Base-by-base conservation (phyloP, 2,113 vertebrate genomes). In the Channa argus region DNA sequence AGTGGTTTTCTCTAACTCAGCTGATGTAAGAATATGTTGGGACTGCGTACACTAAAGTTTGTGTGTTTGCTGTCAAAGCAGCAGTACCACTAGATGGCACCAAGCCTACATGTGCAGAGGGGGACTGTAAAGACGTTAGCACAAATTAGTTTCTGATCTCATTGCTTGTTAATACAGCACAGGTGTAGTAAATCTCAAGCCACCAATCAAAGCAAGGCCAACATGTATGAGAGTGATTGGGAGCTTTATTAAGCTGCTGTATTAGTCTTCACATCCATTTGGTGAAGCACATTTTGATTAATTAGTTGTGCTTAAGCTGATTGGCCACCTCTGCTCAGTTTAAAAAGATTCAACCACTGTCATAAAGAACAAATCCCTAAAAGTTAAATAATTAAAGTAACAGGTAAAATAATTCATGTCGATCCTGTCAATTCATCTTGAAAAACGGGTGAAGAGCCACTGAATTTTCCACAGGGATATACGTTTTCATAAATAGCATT, bases 61-160 rank as follows among this genome's bases (percentile, higher is more conserved):
- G 4, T 41, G 39, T 7, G 4, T 41, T 7, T 41, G 6, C 39
- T 41, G 39, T 41, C 33, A 5, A 65, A 36, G 8, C 0, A 14
- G 3, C 0, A 14, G 3, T 0, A 36, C 77, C 84, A 83, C 79
- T 80, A 89, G 84, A 73, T 86, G 84, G 76, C 84, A 37, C 3
- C 24, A 53, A 56, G 8, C 2, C 7, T 7, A 74, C 75, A 84
- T 39, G 4, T 50, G 53, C 13, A 15, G 41, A 15, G 41, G 5
- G 2, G 3, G 15, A 43, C 41, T 39, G n/a, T 5, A n/a, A 5
- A 2, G 7, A 67, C 54, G 38, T 43, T 0, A 41, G 8, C 37
- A 51, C 61, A 60, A 7, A 60, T 56, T 13, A 13, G 44, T 61
- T 58, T 3, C 47, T 12, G 38, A 3, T 3, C 5, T 5, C 24